A percentile compares a stretch with the other conserved stretches of the same genome.
These are phyloP conservation scores for Acanthococcus lagerstroemiae DNA, from an alignment of 2,888 invertebrate species.

Conservation along the genomic window DNA sequence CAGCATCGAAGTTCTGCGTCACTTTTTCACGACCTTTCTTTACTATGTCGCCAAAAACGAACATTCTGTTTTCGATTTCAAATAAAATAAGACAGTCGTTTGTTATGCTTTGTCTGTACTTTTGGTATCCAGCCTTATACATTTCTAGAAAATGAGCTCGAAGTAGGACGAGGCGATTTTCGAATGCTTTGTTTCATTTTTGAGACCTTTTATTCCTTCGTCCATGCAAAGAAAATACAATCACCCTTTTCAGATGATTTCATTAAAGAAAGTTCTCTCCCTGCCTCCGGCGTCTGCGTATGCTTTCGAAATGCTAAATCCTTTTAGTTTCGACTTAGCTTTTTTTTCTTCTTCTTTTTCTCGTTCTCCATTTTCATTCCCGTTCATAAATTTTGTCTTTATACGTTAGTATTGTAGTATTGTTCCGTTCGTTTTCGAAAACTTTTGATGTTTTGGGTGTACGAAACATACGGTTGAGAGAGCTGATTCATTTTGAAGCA, in stretches of 20 bases:
- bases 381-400: not conserved
- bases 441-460: slow-evolving; percentile 22
- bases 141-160: not conserved
- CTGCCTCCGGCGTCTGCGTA: not conserved
- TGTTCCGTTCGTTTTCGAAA: slow-evolving; percentile 14
- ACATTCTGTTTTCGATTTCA: too few species aligned
- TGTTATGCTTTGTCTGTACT: too few species aligned
- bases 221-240: slow-evolving; percentile 19
- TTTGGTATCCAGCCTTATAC: too few species aligned
- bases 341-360: not conserved
- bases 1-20: too few species aligned
- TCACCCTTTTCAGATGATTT: slow-evolving; percentile 30
- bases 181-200: slow-evolving; percentile 5
- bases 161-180: not conserved
- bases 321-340: not conserved
- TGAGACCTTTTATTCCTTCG: slow-evolving; percentile 16
- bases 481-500: not conserved
- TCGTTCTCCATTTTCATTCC: not conserved
- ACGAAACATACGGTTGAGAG: not conserved
- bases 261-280: slow-evolving; percentile 20
- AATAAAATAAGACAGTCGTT: too few species aligned
- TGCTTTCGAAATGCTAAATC: too few species aligned
- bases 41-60: too few species aligned
- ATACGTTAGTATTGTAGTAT: slow-evolving; percentile 21
- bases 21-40: too few species aligned